A percentile compares a stretch with the other conserved stretches of the same genome.
Conservation (phyloP, 2,888 invertebrate species). For the Abscondita cerata region DNA sequence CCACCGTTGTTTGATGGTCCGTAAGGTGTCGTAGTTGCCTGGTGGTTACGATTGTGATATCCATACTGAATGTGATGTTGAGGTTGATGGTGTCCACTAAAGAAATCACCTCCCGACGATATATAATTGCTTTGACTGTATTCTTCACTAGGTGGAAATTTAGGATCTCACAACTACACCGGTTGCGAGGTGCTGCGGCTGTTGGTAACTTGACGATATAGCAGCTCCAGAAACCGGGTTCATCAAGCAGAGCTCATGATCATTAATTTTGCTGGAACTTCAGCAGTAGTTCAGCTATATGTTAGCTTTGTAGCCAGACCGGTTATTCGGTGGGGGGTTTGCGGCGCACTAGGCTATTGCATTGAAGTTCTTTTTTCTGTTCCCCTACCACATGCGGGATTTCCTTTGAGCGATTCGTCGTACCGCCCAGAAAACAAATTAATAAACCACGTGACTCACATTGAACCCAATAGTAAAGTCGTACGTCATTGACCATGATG, state of each 20-base stretch:
- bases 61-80: constrained; percentile 68
- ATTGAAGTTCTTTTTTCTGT: constrained; percentile 54
- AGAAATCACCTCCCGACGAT: constrained; percentile 71
- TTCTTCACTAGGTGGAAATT: constrained; percentile 88
- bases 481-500: constrained; percentile 68
- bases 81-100: constrained; percentile 68
- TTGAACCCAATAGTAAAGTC: constrained; percentile 59
- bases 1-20: constrained; percentile 66
- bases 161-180: constrained; percentile 71
- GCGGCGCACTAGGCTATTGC: constrained; percentile 54
- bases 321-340: constrained; percentile 53
- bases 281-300: constrained; percentile 49
- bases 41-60: constrained; percentile 62
- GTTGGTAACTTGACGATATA: constrained; percentile 63
- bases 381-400: constrained; percentile 50
- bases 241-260: constrained; percentile 97
- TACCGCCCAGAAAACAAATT: constrained; percentile 68
- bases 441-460: constrained; percentile 69
- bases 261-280: constrained; percentile 63
- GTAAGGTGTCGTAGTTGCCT: constrained; percentile 64
- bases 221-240: constrained; percentile 72
- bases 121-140: constrained; percentile 88
- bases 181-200: constrained; percentile 63
- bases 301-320: constrained; percentile 43
- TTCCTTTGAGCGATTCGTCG: constrained; percentile 48